Conservation (phyloP, 2,888 invertebrate species). For the Drosophila gaucha region DNA sequence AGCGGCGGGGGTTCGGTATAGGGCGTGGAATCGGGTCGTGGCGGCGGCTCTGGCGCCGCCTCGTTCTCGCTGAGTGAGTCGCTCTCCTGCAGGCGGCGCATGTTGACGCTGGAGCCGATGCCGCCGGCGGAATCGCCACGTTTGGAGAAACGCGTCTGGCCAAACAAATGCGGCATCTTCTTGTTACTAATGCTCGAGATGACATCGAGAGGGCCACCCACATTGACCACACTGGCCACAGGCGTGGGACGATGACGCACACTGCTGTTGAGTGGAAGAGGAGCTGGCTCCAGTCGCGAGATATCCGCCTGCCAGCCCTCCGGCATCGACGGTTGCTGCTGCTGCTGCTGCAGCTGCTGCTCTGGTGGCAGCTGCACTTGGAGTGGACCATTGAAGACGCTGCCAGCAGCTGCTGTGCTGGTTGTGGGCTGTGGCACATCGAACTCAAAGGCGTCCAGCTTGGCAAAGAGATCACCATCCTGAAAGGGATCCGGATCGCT, state of each 20-base stretch:
- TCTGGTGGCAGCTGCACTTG: slow-evolving; percentile 90
- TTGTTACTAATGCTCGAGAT: slow-evolving; percentile 85
- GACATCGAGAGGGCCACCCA: slow-evolving; percentile 82
- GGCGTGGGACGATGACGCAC: slow-evolving; percentile 75
- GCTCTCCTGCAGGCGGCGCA: slow-evolving; percentile 84
- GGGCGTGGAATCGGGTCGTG: slow-evolving; percentile 83
- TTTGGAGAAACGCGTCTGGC: slow-evolving; percentile 84
- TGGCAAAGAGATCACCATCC: slow-evolving; percentile 84
- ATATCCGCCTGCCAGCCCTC: slow-evolving; percentile 66
- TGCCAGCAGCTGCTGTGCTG: slow-evolving; percentile 62
- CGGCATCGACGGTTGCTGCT: slow-evolving; percentile 21
- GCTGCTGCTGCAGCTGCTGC: slow-evolving; percentile 76
- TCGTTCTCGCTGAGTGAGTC: slow-evolving; percentile 85
- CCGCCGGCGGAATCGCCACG: slow-evolving; percentile 64
- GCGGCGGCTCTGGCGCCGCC: slow-evolving; percentile 84
- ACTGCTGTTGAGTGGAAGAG: slow-evolving; percentile 50
- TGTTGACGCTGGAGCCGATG: slow-evolving; percentile 84
- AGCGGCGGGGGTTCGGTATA: slow-evolving; percentile 90
- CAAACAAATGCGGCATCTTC: slow-evolving; percentile 85
- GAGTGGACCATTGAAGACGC: slow-evolving; percentile 88
- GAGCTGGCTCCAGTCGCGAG: slow-evolving; percentile 62
- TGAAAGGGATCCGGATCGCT: slow-evolving; percentile 92
- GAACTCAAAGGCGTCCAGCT: slow-evolving; percentile 84
- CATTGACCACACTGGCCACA: slow-evolving; percentile 49
- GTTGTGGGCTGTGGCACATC: slow-evolving; percentile 69